Percentiles rank a stretch among this genome's conserved stretches.
Conservation (phyloP, 2,113 vertebrate genomes). For the Petrocephalus zakoni region DNA sequence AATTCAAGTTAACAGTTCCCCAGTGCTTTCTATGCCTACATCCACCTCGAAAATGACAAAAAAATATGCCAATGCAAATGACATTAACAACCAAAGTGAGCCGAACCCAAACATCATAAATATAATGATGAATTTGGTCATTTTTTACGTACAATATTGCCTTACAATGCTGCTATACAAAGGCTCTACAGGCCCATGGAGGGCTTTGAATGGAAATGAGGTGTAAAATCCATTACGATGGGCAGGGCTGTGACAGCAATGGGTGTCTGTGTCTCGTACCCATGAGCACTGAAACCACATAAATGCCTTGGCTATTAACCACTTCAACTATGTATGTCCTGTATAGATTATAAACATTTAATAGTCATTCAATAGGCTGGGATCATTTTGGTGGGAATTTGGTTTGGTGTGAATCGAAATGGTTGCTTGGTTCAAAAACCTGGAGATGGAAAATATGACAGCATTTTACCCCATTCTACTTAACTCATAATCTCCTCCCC, state of each 20-base stretch:
- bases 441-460: constrained; percentile 2
- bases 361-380: constrained; percentile 2
- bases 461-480: not conserved
- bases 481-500: constrained; percentile 9
- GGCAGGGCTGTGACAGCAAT: not conserved
- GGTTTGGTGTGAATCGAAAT: constrained; percentile 5
- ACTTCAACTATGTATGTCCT: not conserved
- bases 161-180: not conserved
- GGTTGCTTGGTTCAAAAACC: not conserved
- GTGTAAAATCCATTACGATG: constrained; percentile 5
- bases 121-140: constrained; percentile 4
- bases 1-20: not conserved
- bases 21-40: not conserved
- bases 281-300: not conserved
- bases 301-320: constrained; percentile 9
- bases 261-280: constrained; percentile 4
- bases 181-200: not conserved
- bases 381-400: not conserved
- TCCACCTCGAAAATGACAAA: not conserved
- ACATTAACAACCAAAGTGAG: not conserved
- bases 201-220: constrained; percentile 9
- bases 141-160: not conserved
- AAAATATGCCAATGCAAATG: constrained; percentile 1
- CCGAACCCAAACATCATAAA: not conserved
- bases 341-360: not conserved